Base-by-base conservation (phyloP, 2,888 invertebrate species). In the Drosophila longiperda region DNA sequence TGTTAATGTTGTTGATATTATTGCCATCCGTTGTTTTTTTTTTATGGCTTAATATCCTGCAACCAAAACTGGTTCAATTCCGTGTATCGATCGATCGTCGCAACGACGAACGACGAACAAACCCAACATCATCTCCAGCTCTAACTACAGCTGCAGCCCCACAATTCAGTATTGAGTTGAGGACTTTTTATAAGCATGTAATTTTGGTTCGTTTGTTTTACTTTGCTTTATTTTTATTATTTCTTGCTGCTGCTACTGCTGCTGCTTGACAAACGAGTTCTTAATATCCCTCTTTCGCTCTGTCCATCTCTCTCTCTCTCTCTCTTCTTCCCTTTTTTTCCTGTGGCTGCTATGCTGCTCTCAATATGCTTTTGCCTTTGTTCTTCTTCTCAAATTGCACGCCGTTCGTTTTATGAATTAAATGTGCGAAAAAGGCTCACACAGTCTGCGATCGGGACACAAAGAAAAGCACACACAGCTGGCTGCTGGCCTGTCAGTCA, bases 31-130 rank as follows among this genome's bases (percentile, higher is more conserved):
- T 4, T 11, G n/a, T 38, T 45, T 48, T 70, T 70, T 70, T 85
- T 81, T 84, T 85, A 84, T 84, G 80, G 83, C 88, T 84, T 74
- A 84, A 84, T 84, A 84, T 84, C 84, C 89, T 84, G 88, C 80
- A 74, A 88, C 52, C 59, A 85, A 84, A 84, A 84, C 84, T 84
- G 89, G 84, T 84, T 84, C 86, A 87, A 72, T 60, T 64, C 60
- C 60, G 69, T 73, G 52, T 73, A 80, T 65, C 78, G 81, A 83
- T 73, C 66, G 83, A 59, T 68, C 80, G 71, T 57, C 65, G 70
- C 65, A 50, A 55, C 49, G 60, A 29, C 60, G 54, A 73, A 49
- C 53, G 40, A 52, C 29, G n/a, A 26, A 26, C 12, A n/a, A 36
- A 38, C 23, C 12, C 17, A 29, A 55, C 23, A 54, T 26, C 26